Evolutionary conservation across 2,888 invertebrate species (phyloP).

Genomic region (Aethes cnicana): DNA sequence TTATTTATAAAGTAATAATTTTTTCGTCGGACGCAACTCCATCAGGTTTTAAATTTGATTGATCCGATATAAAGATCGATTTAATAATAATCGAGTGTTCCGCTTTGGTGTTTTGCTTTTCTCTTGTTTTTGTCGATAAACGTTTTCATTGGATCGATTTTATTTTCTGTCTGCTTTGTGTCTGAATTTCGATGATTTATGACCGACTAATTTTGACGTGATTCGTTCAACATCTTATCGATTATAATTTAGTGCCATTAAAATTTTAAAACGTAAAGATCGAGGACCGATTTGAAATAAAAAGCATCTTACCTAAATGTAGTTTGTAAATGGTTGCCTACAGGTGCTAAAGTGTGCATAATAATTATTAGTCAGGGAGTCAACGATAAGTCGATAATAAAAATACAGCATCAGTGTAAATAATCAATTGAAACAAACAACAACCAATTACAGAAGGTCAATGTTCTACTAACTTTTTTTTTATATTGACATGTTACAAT

Average conservation of each 20-base stretch:
- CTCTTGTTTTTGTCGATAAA: slow-evolving; percentile 69
- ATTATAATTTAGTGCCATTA: slow-evolving; percentile 35
- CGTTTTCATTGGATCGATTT: slow-evolving; percentile 64
- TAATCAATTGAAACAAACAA: too few species aligned
- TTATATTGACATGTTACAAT: background rate
- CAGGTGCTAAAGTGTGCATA: too few species aligned
- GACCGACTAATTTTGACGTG: slow-evolving; percentile 52
- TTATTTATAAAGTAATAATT: slow-evolving; percentile 83
- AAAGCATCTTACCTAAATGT: slow-evolving; percentile 19
- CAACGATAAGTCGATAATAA: too few species aligned
- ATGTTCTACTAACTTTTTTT: background rate
- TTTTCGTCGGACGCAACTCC: slow-evolving; percentile 74
- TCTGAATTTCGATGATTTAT: slow-evolving; percentile 60
- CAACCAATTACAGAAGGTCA: too few species aligned
- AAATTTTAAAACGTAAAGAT: slow-evolving; percentile 27
- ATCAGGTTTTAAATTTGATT: slow-evolving; percentile 82
- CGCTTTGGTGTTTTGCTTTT: slow-evolving; percentile 64
- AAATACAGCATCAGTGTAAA: too few species aligned
- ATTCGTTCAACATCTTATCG: slow-evolving; percentile 38
- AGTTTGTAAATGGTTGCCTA: slow-evolving; percentile 2
- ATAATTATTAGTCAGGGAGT: too few species aligned
- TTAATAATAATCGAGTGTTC: slow-evolving; percentile 76
- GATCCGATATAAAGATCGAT: slow-evolving; percentile 81
- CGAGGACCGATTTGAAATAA: slow-evolving; percentile 15
- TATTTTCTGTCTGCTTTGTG: slow-evolving; percentile 57